Evolutionary conservation across 1,140 invertebrate genomes (phyloP).

Genomic region (Drosophila tristis): DNA sequence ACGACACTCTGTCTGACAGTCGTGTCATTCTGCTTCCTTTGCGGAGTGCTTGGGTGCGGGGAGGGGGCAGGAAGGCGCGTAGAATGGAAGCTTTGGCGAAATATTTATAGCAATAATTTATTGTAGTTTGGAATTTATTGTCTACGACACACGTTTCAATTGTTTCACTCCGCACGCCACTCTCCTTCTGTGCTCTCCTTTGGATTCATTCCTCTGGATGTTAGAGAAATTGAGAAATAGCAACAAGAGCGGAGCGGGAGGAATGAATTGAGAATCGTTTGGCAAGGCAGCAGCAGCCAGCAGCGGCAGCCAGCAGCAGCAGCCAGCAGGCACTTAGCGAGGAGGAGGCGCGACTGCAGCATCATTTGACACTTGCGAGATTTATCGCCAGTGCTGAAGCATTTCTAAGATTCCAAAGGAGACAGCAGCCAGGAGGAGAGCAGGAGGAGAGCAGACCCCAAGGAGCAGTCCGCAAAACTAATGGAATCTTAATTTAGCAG

Average conservation of each 20-base stretch:
- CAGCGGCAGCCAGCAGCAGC: background rate
- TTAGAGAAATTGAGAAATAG: slow-evolving; percentile 62
- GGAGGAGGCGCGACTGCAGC: slow-evolving; percentile 52
- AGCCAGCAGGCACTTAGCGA: slow-evolving; percentile 68
- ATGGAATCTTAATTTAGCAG: slow-evolving; percentile 83
- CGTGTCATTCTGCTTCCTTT: too few relatives aligned
- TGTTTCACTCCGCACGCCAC: slow-evolving; percentile 21
- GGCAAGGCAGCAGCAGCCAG: background rate
- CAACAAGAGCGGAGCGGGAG: slow-evolving; percentile 12
- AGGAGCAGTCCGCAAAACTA: slow-evolving; percentile 71
- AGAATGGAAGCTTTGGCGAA: slow-evolving; percentile 66
- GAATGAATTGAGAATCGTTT: slow-evolving; percentile 58
- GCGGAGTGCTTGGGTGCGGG: slow-evolving; percentile 1
- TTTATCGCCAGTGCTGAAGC: slow-evolving; percentile 75
- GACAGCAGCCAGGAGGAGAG: background rate
- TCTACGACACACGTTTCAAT: slow-evolving; percentile 82
- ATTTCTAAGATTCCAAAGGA: slow-evolving; percentile 78
- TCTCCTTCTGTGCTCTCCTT: slow-evolving; percentile 17
- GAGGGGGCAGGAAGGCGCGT: slow-evolving; percentile 7
- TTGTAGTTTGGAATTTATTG: slow-evolving; percentile 83
- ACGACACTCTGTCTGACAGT: slow-evolving; percentile 49
- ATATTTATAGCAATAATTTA: slow-evolving; percentile 83
- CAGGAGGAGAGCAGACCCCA: background rate
- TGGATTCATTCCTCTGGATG: slow-evolving; percentile 34
- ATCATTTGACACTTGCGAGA: slow-evolving; percentile 81